Evolutionary conservation across 1,140 invertebrate genomes (phyloP).

Genomic region (Stenopsyche tienmushanensis): DNA sequence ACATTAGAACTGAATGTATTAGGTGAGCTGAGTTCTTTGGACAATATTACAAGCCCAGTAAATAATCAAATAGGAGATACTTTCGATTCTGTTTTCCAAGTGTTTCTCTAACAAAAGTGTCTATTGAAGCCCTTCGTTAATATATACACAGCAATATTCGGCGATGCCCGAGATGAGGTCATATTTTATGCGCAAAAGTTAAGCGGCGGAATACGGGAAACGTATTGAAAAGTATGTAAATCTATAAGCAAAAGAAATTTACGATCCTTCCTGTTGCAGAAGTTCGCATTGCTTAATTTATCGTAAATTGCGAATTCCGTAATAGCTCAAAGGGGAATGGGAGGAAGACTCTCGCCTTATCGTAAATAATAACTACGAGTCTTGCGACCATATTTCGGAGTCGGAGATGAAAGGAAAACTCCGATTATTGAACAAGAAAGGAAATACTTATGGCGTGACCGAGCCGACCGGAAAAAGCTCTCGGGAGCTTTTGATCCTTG

Average conservation of each 20-base stretch:
- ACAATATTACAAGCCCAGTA: too few species aligned
- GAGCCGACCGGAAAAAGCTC: background rate
- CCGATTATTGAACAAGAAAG: conserved; percentile 32
- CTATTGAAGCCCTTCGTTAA: too few species aligned
- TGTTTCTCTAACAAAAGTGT: too few species aligned
- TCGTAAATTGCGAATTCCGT: conserved; percentile 41
- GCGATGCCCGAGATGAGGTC: conserved; percentile 14
- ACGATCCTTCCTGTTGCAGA: conserved; percentile 30
- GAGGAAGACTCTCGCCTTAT: background rate
- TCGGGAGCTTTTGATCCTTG: background rate
- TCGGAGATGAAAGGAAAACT: conserved; percentile 32
- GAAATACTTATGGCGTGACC: conserved; percentile 17
- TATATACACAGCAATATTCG: too few species aligned
- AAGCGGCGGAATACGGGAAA: conserved; percentile 18
- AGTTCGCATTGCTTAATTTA: conserved; percentile 41
- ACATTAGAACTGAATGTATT: too few species aligned
- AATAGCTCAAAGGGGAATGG: conserved; percentile 8
- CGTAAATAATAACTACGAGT: conserved; percentile 17
- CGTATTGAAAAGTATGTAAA: conserved; percentile 31
- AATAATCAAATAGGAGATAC: too few species aligned
- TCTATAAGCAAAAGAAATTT: conserved; percentile 30
- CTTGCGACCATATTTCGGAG: conserved; percentile 28
- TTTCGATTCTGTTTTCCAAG: too few species aligned
- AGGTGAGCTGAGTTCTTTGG: too few species aligned
- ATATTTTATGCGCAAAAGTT: conserved; percentile 23